phyloP scores from a whole-genome alignment of 1,140 invertebrate species.

The Drosophila bocqueti region DNA sequence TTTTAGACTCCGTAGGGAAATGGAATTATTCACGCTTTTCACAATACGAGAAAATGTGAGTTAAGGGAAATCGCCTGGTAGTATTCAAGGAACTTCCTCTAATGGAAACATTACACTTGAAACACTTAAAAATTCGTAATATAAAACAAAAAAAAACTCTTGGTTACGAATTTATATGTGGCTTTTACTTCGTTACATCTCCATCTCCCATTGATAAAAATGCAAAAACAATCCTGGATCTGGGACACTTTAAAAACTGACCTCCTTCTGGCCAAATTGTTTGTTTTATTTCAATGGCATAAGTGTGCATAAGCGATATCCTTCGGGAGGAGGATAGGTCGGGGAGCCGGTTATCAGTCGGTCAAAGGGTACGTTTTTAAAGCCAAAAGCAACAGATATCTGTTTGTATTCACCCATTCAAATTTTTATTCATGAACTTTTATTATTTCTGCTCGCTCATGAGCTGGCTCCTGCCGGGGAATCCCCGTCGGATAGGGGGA shows the following conservation, averaged over 20 bases:
- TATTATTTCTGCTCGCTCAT: constrained; percentile 66
- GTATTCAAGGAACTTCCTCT: too few species aligned
- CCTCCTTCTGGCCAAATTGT: constrained; percentile 21
- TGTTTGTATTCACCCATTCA: constrained; percentile 75
- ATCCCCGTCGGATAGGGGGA: constrained; percentile 18
- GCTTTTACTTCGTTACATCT: constrained; percentile 1
- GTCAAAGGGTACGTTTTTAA: constrained; percentile 54
- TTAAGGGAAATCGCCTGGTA: neutral
- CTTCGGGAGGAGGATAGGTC: constrained; percentile 9
- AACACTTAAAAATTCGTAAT: neutral
- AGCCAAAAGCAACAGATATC: constrained; percentile 79
- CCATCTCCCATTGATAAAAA: neutral
- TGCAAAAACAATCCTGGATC: neutral
- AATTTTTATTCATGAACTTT: constrained; percentile 82
- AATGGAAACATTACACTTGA: too few species aligned
- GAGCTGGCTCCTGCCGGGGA: constrained; percentile 49
- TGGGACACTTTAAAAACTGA: constrained; percentile 20
- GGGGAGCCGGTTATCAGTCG: constrained; percentile 26
- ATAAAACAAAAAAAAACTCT: neutral
- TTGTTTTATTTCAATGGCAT: constrained; percentile 36
- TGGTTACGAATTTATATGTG: neutral
- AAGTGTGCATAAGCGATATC: constrained; percentile 46
- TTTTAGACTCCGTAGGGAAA: constrained; percentile 50
- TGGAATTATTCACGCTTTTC: constrained; percentile 41
- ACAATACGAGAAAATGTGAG: neutral